phyloP scores from a whole-genome alignment of 2,797 vertebrate genomes.

The Gymnopithys bicolor region DNA sequence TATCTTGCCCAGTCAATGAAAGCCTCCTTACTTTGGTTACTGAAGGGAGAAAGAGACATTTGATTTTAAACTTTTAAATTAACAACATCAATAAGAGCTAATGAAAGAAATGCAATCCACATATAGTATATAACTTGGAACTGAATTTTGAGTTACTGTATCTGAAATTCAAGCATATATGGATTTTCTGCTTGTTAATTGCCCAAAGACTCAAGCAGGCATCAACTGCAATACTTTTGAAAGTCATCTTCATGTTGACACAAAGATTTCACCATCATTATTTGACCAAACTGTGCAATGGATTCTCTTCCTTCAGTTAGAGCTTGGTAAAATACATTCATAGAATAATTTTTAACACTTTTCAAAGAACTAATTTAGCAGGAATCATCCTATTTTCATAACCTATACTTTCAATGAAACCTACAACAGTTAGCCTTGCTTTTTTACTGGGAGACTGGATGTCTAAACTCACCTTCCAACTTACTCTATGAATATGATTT shows the following conservation, averaged over 20 bases:
- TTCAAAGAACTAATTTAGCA: background rate
- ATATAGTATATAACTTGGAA: background rate
- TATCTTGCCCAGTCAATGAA: conserved; percentile 97
- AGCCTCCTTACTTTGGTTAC: conserved; percentile 93
- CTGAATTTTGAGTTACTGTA: background rate
- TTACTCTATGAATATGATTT: background rate
- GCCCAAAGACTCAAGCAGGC: background rate
- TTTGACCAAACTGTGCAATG: background rate
- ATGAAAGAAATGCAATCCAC: background rate
- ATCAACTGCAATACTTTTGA: background rate
- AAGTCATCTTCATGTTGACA: background rate
- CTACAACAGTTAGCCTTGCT: background rate
- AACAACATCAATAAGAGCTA: background rate
- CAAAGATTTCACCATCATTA: background rate
- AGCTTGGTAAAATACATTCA: background rate
- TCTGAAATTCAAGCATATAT: background rate
- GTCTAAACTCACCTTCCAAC: background rate
- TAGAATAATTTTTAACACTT: background rate
- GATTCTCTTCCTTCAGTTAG: background rate
- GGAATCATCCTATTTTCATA: background rate
- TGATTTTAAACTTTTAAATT: conserved; percentile 12
- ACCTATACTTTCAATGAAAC: background rate
- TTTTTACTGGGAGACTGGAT: background rate
- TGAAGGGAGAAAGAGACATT: conserved; percentile 63
- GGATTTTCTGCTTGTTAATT: background rate